phyloP scores from a whole-genome alignment of 2,113 vertebrate genomes.

The Ondatra zibethicus region DNA sequence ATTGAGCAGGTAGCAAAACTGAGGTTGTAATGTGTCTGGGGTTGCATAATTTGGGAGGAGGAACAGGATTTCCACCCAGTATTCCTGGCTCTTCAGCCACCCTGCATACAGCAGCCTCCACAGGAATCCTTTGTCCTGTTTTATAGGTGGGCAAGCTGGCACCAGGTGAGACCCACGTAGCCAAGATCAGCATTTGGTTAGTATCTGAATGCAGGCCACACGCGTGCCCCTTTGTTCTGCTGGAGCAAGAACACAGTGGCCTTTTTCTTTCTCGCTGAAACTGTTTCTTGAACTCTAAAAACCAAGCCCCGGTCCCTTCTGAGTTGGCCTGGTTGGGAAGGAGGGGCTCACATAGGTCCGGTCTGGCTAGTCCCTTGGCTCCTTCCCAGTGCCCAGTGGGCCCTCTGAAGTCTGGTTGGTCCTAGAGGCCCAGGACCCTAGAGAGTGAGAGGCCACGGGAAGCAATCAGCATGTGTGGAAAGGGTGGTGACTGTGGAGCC shows the following conservation, averaged over 20 bases:
- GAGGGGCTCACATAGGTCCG: neutral
- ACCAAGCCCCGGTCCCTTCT: neutral
- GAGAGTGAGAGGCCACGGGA: neutral
- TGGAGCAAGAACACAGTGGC: neutral
- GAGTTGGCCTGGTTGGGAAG: neutral
- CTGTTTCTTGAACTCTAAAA: conserved; percentile 11
- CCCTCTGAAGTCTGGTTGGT: neutral
- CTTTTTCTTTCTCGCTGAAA: conserved; percentile 47
- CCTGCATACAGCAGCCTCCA: neutral
- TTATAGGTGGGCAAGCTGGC: neutral
- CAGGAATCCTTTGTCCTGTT: neutral
- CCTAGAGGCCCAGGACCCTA: neutral
- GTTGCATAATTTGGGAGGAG: neutral
- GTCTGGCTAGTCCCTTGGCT: neutral
- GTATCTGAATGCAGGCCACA: neutral
- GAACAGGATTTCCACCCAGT: neutral
- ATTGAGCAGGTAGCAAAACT: conserved; percentile 39
- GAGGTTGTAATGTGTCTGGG: neutral
- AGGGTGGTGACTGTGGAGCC: conserved; percentile 49
- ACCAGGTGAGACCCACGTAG: neutral
- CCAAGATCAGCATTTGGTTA: neutral
- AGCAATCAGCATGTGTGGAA: conserved; percentile 49
- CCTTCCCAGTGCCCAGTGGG: neutral
- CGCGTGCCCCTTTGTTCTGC: neutral
- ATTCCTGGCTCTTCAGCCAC: neutral